phyloP scores from a whole-genome alignment of 2,888 invertebrate species.

The Anorthoa munda region DNA sequence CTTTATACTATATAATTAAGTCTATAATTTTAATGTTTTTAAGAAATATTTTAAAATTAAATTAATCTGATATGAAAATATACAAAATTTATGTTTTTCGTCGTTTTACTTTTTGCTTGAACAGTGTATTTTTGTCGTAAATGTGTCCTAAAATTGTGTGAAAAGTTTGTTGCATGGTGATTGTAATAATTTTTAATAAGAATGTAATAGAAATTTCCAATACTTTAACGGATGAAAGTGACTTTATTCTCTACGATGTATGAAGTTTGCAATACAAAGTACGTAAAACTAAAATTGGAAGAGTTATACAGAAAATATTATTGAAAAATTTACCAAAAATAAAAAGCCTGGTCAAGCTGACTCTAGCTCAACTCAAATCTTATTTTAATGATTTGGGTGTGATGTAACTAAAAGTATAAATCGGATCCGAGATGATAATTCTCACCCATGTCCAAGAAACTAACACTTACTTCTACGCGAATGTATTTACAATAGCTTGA shows the following conservation, averaged over 20 bases:
- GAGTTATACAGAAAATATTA: background rate
- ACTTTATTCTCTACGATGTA: constrained; percentile 31
- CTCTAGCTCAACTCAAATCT: background rate
- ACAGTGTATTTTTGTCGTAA: background rate
- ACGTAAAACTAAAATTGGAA: background rate
- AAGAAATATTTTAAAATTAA: constrained; percentile 58
- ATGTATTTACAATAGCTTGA: constrained; percentile 47
- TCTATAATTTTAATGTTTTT: constrained; percentile 75
- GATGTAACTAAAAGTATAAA: constrained; percentile 23
- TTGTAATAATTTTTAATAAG: background rate
- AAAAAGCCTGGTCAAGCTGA: background rate
- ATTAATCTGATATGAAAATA: constrained; percentile 42
- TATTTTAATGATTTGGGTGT: background rate
- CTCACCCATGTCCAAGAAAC: constrained; percentile 88
- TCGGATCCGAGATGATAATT: constrained; percentile 83
- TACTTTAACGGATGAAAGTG: constrained; percentile 14
- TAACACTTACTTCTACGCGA: constrained; percentile 55
- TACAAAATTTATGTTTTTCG: constrained; percentile 26
- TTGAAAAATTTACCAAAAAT: constrained; percentile 1
- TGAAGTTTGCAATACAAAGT: constrained; percentile 24
- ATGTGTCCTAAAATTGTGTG: constrained; percentile 7
- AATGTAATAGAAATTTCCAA: background rate
- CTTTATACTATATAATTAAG: constrained; percentile 81
- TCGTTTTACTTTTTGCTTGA: constrained; percentile 5
- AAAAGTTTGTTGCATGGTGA: background rate